phyloP scores from a whole-genome alignment of 2,888 invertebrate species.

The Clistopyga incitator region DNA sequence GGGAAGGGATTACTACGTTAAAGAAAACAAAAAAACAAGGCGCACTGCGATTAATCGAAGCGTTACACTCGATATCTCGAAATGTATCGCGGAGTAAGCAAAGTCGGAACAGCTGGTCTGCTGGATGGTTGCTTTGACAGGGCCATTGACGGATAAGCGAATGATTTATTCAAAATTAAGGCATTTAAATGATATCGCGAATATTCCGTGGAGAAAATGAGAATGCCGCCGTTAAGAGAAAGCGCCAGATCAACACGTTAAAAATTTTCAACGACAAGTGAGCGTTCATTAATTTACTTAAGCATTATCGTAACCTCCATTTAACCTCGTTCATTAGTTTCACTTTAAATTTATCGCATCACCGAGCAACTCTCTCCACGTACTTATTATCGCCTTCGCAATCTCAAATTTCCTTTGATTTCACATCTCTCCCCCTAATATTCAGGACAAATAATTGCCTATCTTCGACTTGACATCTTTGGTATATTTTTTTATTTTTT shows the following conservation, averaged over 20 bases:
- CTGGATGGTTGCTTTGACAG: conserved; percentile 78
- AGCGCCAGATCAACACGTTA: conserved; percentile 92
- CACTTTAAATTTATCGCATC: conserved; percentile 50
- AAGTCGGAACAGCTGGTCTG: conserved; percentile 67
- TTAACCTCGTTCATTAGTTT: conserved; percentile 75
- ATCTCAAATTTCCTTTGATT: background rate
- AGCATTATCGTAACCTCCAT: conserved; percentile 59
- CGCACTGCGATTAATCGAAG: conserved; percentile 15
- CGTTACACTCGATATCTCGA: conserved; percentile 26
- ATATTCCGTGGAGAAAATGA: conserved; percentile 84
- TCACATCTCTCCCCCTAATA: background rate
- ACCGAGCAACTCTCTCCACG: background rate
- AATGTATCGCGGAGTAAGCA: conserved; percentile 34
- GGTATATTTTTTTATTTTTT: background rate
- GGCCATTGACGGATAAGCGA: conserved; percentile 80
- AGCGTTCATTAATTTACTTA: conserved; percentile 74
- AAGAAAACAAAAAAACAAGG: background rate
- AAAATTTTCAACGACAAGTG: conserved; percentile 93
- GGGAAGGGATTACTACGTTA: background rate
- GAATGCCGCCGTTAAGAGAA: conserved; percentile 85
- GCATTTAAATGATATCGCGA: conserved; percentile 84
- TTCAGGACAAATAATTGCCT: background rate
- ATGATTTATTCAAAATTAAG: conserved; percentile 81
- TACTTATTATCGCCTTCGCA: background rate
- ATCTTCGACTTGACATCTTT: background rate